Base-by-base conservation (phyloP, 1,140 invertebrate genomes). In the Leptinotarsa lineolata region DNA sequence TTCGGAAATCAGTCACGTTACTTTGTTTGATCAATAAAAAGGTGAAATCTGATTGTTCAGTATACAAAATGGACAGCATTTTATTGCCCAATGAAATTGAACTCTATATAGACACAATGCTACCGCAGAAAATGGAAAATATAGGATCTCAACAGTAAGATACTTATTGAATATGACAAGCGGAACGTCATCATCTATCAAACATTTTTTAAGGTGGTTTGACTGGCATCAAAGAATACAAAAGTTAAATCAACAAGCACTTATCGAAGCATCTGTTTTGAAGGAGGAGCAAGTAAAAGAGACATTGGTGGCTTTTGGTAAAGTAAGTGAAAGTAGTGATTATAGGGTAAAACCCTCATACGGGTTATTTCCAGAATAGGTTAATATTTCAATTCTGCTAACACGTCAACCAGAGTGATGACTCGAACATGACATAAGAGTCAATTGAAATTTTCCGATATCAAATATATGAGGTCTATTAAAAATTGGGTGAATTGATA, bases 221-320 rank as follows among this genome's bases (percentile, higher is more conserved):
- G 92, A 94, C 78, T 90, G 89, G 83, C 93, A 94, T 78, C 90
- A 92, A 79, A 88, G 90, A 76, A 82, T 94, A 4, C 90, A 94
- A 76, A 91, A 93, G 81, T 81, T 95, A n/a, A 92, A 92, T 75
- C 92, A 94, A 81, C 91, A 94, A 86, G 92, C 91, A 45, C 87
- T 92, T 75, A 84, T 93, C 21, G 92, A 95, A 85, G 90, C 92
- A 21, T 87, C 85, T 15, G 85, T 86, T 24, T 82, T 91, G 76
- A 87, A 88, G 66, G 92, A 93, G 80, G 93, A 94, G 85, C 85
- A 88, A 39, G 89, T 93, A 0, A 93, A 93, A 82, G 92, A 94
- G 84, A 87, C 86, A 45, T 85, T 93, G 45, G 86, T 92, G 72
- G 87, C 87, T 21, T 87, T 87, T 75, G 87, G 88, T 72, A 92